Evolutionary conservation across 2,797 vertebrate species (phyloP), one percentile per base, ranked within the genome.

Genomic region (Thalassophryne amazonica): DNA sequence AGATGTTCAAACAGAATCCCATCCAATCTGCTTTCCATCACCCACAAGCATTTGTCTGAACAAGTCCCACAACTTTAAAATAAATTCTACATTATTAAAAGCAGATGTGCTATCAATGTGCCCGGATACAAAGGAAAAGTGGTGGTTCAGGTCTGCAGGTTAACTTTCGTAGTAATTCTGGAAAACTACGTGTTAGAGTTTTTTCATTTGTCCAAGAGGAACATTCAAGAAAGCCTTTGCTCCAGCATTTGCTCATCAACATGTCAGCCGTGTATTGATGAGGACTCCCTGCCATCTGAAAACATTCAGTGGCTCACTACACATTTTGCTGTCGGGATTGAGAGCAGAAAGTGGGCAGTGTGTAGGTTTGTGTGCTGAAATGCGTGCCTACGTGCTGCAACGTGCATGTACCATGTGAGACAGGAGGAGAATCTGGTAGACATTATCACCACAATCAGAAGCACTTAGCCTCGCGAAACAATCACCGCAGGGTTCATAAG

Each of bases 401-500:
- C 36, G 9, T 56, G 69, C 51, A 57, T 9, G 17, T 51, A 22
- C 28, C 7, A 6, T 45, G 58, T 57, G 51, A 50, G 75, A 75
- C 60, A 34, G 46, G 46, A 43, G 50, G 28, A 49, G 56, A 79
- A 69, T 83, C 77, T 81, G 81, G 72, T 34, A 77, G 69, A 69
- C 80, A 80, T 86, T 86, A 86, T 83, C 80, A 42, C 55, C 48
- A 68, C 78, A 68, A 73, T 72, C 66, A 58, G 68, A 65, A 73
- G 59, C 83, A 81, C 77, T 86, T 86, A 82, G 30, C 52, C 38
- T 15, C 8, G 61, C 2, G 22, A 76, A 62, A 85, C 74, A 65
- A 80, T 79, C 71, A 46, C 51, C 5, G 2, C 48, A 19, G 56
- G 51, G 81, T 53, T 86, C 53, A 31, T 1, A 1, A 27, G 84